Evolutionary conservation across 2,797 vertebrate genomes (phyloP), one percentile per base, ranked within the genome.

Genomic region (Sebastes aleutianus): DNA sequence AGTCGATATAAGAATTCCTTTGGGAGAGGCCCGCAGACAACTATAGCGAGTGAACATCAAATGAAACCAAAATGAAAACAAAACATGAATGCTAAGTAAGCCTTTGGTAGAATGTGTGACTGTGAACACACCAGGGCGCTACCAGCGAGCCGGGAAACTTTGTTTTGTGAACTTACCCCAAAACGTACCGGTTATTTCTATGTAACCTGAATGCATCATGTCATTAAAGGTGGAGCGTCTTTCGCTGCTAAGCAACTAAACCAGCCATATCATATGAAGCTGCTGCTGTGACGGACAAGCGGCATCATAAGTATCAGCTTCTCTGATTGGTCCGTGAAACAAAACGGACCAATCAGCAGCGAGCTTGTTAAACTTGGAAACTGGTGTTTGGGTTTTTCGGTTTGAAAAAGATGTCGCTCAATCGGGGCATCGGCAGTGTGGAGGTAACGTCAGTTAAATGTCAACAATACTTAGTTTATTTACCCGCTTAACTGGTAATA

Each of bases 391-490:
- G 74, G 75, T 63, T 78, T 76, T 89, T 75, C 75, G 58, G 79
- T 92, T 93, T 83, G 85, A 91, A 88, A 43, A 90, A 80, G 70
- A 97, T 97, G 97, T 97, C 96, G 92, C 63, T 91, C 62, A 88
- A 92, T 36, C 93, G 91, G 76, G 85, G 94, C 13, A 93, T 97
- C 74, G 96, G 97, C 63, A 93, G 90, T 50, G 88, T 92, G 4
- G 88, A 97, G 96, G 97, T 97, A 91, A 89, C 9, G 11, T 11
- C 10, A 0, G 4, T 73, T 29, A 63, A 79, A 73, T 50, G 16
- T 24, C 20, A 36, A 1, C 2, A 26, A 11, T 77, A 2, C 1
- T 13, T 4, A 0, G 22, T 34, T 62, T 27, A 47, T 57, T 24
- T 1, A 18, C 8, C 36, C 0, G 10, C 14, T 34, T 34, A 10